Evolutionary conservation across 2,797 vertebrate species (phyloP).

Genomic region (Smutsia temminckii): DNA sequence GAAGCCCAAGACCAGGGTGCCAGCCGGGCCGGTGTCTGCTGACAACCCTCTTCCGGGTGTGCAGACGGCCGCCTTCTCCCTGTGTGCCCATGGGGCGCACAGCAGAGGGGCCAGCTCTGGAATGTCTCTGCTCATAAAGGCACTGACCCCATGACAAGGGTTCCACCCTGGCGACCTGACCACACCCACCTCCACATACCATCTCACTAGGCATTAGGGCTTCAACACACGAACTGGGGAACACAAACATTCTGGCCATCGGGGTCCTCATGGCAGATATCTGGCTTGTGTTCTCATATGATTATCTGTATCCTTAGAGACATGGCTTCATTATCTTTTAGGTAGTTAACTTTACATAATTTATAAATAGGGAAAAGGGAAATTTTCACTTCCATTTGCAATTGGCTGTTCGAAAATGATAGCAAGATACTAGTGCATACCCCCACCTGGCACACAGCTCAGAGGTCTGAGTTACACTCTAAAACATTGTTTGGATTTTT

Average conservation of each 20-base stretch:
- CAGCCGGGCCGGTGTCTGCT: neutral
- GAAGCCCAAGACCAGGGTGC: neutral
- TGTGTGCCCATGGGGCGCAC: rapidly evolving
- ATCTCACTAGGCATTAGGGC: neutral
- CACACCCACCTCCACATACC: neutral
- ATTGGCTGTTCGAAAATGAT: neutral
- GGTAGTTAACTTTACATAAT: neutral
- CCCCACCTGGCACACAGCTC: rapidly evolving
- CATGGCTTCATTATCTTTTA: rapidly evolving
- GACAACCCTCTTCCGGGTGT: neutral
- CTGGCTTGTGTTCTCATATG: no score
- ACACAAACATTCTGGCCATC: neutral
- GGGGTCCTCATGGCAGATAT: rapidly evolving
- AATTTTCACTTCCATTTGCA: neutral
- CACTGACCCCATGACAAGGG: rapidly evolving
- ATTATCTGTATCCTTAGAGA: neutral
- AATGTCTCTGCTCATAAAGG: neutral
- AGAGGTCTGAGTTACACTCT: neutral
- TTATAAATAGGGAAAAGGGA: neutral
- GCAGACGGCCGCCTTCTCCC: neutral
- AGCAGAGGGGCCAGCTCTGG: no score
- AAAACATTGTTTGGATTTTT: neutral
- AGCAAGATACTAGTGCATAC: neutral
- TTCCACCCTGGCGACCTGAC: neutral
- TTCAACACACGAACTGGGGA: neutral